Conservation (phyloP, 2,113 vertebrate genomes). For the Picathartes gymnocephalus region DNA sequence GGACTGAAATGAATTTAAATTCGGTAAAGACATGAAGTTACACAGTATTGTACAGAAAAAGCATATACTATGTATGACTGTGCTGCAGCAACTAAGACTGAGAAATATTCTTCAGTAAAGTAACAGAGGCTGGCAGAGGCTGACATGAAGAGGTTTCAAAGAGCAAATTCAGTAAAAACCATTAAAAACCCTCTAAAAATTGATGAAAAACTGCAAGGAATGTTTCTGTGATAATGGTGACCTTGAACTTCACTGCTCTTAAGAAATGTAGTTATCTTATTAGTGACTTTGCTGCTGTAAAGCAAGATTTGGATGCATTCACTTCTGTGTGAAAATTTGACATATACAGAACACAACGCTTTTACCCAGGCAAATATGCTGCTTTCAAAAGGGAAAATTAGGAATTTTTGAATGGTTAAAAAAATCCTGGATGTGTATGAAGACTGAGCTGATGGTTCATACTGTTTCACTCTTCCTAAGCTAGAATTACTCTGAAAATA, state of each 20-base stretch:
- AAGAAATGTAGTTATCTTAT: background rate
- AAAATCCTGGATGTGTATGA: background rate
- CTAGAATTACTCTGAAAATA: background rate
- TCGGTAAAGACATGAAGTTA: background rate
- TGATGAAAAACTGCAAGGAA: background rate
- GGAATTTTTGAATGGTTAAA: background rate
- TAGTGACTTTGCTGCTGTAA: background rate
- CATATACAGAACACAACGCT: background rate
- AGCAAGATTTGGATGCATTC: background rate
- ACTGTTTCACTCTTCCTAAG: background rate
- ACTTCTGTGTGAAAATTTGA: background rate
- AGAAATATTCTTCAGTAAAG: background rate
- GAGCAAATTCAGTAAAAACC: background rate
- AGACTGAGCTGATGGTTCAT: background rate
- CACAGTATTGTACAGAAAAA: background rate
- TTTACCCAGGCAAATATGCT: background rate
- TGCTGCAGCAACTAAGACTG: background rate
- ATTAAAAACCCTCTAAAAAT: accelerated
- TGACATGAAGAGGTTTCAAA: background rate
- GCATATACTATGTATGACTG: background rate
- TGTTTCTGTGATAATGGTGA: background rate
- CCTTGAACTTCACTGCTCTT: background rate
- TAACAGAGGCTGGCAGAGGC: background rate
- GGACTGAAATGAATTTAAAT: background rate
- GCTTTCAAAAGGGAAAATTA: background rate